Conservation (phyloP, 2,113 vertebrate genomes). For the Tiliqua scincoides region DNA sequence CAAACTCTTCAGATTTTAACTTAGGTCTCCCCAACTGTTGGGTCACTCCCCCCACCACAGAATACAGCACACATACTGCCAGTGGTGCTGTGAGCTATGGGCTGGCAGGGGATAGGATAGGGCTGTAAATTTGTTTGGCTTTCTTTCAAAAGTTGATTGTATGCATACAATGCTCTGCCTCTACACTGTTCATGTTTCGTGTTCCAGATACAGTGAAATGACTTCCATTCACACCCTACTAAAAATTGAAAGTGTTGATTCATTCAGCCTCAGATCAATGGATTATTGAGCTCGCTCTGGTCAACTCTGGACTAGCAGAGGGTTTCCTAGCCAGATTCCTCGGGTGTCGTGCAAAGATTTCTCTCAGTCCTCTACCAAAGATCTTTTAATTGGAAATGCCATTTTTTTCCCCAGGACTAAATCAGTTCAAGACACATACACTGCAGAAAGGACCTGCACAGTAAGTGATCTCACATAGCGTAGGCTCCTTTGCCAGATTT, state of each 20-base stretch:
- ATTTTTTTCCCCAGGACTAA: not conserved
- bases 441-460: not conserved
- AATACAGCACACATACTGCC: no score
- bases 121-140: no score
- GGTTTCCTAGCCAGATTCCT: not conserved
- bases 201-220: not conserved
- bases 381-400: no score
- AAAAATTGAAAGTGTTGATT: not conserved
- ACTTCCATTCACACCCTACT: not conserved
- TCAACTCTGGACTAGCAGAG: not conserved
- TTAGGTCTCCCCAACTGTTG: no score
- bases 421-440: not conserved
- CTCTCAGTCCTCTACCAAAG: not conserved
- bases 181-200: not conserved
- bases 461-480: not conserved
- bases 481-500: not conserved
- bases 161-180: not conserved
- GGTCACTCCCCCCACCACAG: no score
- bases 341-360: not conserved
- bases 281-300: not conserved
- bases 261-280: not conserved
- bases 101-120: no score
- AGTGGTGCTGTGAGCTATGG: no score
- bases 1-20: no score
- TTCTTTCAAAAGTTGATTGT: no score